Conservation (phyloP, 2,888 invertebrate species). For the Limnephilus rhombicus region DNA sequence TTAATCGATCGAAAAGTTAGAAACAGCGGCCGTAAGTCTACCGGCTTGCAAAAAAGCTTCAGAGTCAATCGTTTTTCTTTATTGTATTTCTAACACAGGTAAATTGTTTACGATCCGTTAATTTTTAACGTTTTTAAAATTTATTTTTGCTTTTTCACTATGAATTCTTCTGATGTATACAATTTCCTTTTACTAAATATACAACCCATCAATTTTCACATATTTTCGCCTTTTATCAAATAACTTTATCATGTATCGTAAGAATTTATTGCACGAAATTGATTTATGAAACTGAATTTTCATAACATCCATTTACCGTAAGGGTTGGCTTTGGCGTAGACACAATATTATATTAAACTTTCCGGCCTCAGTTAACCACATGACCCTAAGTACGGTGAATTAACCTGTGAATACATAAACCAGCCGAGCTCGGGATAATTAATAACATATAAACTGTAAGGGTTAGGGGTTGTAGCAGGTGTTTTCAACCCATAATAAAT, state of each 20-base stretch:
- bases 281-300: neutral
- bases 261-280: neutral
- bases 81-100: too few species aligned
- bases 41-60: too few species aligned
- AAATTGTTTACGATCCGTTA: neutral
- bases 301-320: neutral
- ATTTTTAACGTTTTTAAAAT: neutral
- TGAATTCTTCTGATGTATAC: neutral
- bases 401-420: constrained; percentile 5
- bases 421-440: neutral
- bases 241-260: neutral
- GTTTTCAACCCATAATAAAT: neutral
- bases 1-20: too few species aligned
- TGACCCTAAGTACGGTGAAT: neutral
- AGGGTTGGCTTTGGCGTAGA: neutral
- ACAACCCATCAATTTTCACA: neutral
- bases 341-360: neutral
- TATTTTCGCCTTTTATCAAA: neutral
- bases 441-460: neutral
- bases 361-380: neutral
- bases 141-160: neutral
- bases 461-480: constrained; percentile 24
- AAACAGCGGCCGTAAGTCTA: too few species aligned
- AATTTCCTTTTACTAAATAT: neutral
- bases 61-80: too few species aligned